Conservation (phyloP, 2,888 invertebrate species). For the Carcina quercana region DNA sequence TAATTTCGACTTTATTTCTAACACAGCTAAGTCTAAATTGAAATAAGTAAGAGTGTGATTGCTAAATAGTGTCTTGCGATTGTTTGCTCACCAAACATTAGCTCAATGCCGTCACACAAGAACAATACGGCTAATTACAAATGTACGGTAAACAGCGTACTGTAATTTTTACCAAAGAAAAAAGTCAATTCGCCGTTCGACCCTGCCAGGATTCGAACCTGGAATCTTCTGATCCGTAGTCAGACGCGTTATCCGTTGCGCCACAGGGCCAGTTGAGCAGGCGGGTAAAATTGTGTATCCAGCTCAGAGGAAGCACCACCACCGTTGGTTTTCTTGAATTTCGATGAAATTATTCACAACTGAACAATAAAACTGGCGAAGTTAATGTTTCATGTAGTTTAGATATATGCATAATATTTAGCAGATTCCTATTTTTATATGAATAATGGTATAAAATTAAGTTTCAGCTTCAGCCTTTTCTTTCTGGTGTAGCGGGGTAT, state of each 20-base stretch:
- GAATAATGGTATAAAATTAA: too few species aligned
- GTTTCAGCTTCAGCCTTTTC: too few species aligned
- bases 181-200: constrained; percentile 40
- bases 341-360: too few species aligned
- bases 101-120: constrained; percentile 39
- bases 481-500: too few species aligned
- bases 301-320: too few species aligned
- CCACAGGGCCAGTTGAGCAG: constrained; percentile 67
- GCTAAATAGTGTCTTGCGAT: constrained; percentile 27
- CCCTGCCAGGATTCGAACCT: constrained; percentile 79
- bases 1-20: constrained; percentile 31
- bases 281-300: constrained; percentile 14
- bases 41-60: constrained; percentile 22
- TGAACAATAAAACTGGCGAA: neutral
- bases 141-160: constrained; percentile 29
- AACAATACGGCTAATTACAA: constrained; percentile 49
- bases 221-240: constrained; percentile 81
- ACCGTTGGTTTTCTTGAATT: too few species aligned
- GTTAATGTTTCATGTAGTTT: neutral
- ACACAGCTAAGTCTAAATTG: constrained; percentile 28
- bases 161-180: constrained; percentile 15
- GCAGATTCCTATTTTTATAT: too few species aligned
- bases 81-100: constrained; percentile 52
- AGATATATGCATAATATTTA: too few species aligned
- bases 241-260: constrained; percentile 82